These are phyloP conservation scores for Eulithis prunata DNA, from an alignment of 2,888 invertebrate species.

Conservation along the genomic window DNA sequence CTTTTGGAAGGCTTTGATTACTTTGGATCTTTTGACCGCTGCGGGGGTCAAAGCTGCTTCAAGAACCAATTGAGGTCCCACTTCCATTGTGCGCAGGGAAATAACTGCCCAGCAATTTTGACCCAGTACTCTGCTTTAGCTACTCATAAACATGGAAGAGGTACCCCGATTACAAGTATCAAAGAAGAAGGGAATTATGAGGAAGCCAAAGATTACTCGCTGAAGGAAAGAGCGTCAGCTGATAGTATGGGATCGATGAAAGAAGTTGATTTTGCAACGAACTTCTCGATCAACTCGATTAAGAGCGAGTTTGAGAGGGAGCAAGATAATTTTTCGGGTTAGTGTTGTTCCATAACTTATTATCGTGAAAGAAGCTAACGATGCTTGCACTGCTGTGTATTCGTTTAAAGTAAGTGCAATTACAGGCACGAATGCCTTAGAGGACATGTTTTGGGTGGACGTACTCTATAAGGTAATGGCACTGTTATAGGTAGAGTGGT, in stretches of 20 bases:
- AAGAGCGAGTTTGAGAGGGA: slow-evolving; percentile 80
- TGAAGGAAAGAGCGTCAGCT: slow-evolving; percentile 77
- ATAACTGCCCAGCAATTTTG: slow-evolving; percentile 77
- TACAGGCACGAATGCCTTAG: too few species aligned
- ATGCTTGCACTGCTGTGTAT: too few species aligned
- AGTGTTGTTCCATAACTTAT: slow-evolving; percentile 48
- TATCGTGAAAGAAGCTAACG: too few species aligned
- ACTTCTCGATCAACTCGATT: slow-evolving; percentile 78
- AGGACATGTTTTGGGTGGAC: too few species aligned
- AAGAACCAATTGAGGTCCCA: slow-evolving; percentile 78
- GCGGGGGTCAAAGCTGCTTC: slow-evolving; percentile 79
- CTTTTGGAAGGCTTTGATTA: slow-evolving; percentile 94
- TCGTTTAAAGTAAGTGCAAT: too few species aligned
- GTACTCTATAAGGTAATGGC: too few species aligned
- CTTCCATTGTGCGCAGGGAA: slow-evolving; percentile 80
- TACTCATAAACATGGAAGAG: slow-evolving; percentile 80
- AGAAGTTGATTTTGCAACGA: slow-evolving; percentile 70
- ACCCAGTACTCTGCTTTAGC: slow-evolving; percentile 79
- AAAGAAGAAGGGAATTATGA: slow-evolving; percentile 72
- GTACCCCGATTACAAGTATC: slow-evolving; percentile 74
- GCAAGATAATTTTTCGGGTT: slow-evolving; percentile 79
- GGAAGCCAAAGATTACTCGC: slow-evolving; percentile 81
- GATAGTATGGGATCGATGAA: slow-evolving; percentile 73
- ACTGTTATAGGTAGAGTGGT: too few species aligned
- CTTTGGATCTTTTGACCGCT: slow-evolving; percentile 85